Percentiles rank a stretch among this genome's conserved stretches.
Evolutionary conservation across 2,888 invertebrate genomes (phyloP).

Genomic region (Polymixis lichenea): DNA sequence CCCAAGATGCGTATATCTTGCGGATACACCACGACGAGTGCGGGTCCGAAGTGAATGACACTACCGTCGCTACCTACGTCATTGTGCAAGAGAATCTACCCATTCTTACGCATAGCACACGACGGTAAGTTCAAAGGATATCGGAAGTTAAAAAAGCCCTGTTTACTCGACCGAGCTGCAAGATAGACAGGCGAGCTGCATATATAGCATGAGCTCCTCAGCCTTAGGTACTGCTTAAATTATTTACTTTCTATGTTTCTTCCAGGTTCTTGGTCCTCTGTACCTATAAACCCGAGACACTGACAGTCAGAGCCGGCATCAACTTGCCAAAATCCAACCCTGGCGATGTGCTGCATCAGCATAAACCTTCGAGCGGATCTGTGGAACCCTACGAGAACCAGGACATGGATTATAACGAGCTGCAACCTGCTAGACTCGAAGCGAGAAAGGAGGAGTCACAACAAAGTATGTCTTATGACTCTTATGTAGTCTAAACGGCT

Average conservation of each 20-base stretch:
- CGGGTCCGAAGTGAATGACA: conserved; percentile 94
- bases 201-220: neutral
- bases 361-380: conserved; percentile 81
- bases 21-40: conserved; percentile 94
- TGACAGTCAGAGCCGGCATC: conserved; percentile 95
- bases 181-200: too few species aligned
- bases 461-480: conserved; percentile 78
- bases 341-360: conserved; percentile 85
- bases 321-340: conserved; percentile 92
- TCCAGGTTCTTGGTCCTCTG: conserved; percentile 94
- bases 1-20: conserved; percentile 93
- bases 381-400: conserved; percentile 85
- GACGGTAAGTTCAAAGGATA: conserved; percentile 85
- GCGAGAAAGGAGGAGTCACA: conserved; percentile 82
- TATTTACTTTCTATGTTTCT: conserved; percentile 40
- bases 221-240: neutral
- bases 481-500: conserved; percentile 41
- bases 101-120: conserved; percentile 95
- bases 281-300: conserved; percentile 95
- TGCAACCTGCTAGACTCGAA: conserved; percentile 87
- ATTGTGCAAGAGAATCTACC: conserved; percentile 96
- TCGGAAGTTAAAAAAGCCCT: neutral
- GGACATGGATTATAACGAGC: conserved; percentile 85
- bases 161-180: neutral
- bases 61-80: conserved; percentile 95